phyloP scores from a whole-genome alignment of 1,140 invertebrate species.

The Pogonomyrmex californicus region DNA sequence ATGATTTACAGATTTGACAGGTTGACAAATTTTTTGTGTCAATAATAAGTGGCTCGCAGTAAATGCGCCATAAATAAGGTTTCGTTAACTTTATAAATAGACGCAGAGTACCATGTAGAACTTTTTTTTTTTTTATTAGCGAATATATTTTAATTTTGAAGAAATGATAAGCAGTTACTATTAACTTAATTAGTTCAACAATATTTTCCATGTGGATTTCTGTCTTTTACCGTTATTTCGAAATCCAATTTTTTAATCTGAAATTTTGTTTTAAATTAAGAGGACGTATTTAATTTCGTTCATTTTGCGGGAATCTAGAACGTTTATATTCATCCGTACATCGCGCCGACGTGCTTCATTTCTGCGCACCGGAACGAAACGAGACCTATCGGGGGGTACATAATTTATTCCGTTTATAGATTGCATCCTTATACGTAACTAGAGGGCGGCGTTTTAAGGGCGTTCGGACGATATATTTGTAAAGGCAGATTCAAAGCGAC shows the following conservation, averaged over 20 bases:
- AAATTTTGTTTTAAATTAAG: neutral
- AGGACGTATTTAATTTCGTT: neutral
- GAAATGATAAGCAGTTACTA: neutral
- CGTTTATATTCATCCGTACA: slow-evolving; percentile 40
- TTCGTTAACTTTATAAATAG: neutral
- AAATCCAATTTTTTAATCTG: neutral
- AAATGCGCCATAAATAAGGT: neutral
- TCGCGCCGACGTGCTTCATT: slow-evolving; percentile 21
- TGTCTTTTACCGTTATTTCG: neutral
- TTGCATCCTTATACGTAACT: slow-evolving; percentile 47
- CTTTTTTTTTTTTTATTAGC: neutral
- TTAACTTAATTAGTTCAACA: neutral
- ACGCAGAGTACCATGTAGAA: neutral
- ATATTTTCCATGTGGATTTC: neutral
- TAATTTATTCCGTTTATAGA: slow-evolving; percentile 77
- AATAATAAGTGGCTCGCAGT: neutral
- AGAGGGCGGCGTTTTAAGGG: slow-evolving; percentile 47
- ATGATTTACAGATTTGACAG: slow-evolving; percentile 25
- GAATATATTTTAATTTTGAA: neutral
- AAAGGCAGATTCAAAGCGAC: slow-evolving; percentile 48
- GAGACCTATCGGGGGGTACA: slow-evolving; percentile 66
- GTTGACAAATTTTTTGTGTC: slow-evolving; percentile 34
- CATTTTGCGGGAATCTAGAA: slow-evolving; percentile 22
- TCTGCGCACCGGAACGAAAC: slow-evolving; percentile 51
- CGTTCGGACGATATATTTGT: slow-evolving; percentile 74